Evolutionary conservation across 1,140 invertebrate genomes (phyloP).

Genomic region (Apis laboriosa): DNA sequence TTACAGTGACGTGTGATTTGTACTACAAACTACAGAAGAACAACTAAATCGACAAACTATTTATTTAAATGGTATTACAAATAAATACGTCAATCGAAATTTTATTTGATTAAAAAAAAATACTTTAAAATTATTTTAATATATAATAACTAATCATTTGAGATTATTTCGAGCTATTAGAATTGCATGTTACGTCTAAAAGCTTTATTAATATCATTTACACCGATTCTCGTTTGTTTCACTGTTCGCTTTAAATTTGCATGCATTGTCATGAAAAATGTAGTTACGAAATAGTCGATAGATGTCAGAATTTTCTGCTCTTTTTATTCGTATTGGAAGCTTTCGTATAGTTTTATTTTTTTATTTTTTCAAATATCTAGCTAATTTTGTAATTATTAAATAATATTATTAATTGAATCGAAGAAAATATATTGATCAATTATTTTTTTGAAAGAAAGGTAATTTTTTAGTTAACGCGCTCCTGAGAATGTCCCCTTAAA

Average conservation of each 20-base stretch:
- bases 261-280: slow-evolving; percentile 24
- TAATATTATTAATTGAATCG: background rate
- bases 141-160: background rate
- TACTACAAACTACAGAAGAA: background rate
- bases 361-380: background rate
- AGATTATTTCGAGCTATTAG: background rate
- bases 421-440: background rate
- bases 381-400: background rate
- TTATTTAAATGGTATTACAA: slow-evolving; percentile 20
- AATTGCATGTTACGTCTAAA: background rate
- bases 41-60: background rate
- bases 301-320: slow-evolving; percentile 13
- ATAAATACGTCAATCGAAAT: background rate
- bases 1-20: background rate
- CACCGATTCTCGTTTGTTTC: background rate
- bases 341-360: background rate
- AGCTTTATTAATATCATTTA: background rate
- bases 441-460: slow-evolving; percentile 9
- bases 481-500: slow-evolving; percentile 36
- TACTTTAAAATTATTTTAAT: background rate
- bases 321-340: background rate
- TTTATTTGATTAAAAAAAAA: background rate
- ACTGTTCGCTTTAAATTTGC: slow-evolving; percentile 26
- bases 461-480: slow-evolving; percentile 56
- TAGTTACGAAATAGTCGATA: slow-evolving; percentile 30